Evolutionary conservation across 2,113 vertebrate genomes (phyloP).

Genomic region (Bubo scandiacus): DNA sequence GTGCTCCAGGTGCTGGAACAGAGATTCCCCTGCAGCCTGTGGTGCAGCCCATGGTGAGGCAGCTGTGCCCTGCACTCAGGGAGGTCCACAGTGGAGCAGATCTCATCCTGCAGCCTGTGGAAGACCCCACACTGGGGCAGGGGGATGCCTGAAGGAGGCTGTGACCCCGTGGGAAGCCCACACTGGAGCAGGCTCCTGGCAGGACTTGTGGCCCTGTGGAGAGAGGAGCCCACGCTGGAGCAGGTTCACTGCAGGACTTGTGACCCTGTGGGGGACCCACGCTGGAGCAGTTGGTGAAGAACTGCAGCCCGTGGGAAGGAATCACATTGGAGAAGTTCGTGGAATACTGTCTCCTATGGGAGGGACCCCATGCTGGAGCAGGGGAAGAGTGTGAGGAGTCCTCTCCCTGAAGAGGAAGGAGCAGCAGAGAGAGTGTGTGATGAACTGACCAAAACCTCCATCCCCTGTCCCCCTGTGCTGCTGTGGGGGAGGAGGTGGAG

Average conservation of each 20-base stretch:
- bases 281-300: background rate
- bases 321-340: too few species aligned
- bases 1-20: background rate
- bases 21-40: background rate
- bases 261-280: accelerated
- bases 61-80: background rate
- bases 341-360: background rate
- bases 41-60: accelerated
- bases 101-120: background rate
- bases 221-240: background rate
- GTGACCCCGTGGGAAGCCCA: background rate
- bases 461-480: background rate
- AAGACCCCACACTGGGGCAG: accelerated
- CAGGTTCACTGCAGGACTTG: background rate
- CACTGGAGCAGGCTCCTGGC: background rate
- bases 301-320: background rate
- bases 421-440: background rate
- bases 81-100: background rate
- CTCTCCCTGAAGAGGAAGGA: background rate
- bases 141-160: background rate
- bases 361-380: background rate
- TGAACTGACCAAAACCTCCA: accelerated
- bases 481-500: background rate
- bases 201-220: too few species aligned
- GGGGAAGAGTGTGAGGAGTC: background rate